phyloP scores from a whole-genome alignment of 2,113 vertebrate species.

The Nycticryphes semicollaris region DNA sequence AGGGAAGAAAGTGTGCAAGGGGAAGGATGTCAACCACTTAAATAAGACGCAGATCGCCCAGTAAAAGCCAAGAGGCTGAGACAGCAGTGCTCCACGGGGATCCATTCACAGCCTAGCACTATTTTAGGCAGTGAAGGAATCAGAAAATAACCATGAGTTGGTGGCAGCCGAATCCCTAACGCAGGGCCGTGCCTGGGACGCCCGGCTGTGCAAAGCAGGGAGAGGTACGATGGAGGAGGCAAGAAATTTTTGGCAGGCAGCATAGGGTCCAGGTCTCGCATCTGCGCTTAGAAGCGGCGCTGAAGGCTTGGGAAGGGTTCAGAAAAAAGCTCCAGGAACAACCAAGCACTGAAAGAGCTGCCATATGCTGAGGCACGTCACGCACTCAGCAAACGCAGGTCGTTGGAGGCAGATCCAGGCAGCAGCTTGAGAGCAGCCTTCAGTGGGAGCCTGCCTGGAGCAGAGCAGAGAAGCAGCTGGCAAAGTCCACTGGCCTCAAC shows the following conservation, averaged over 20 bases:
- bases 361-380: not conserved
- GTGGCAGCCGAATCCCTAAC: not conserved
- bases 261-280: not conserved
- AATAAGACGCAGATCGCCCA: not conserved
- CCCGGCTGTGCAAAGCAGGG: not conserved
- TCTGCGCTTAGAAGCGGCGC: not conserved
- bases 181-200: fast-evolving
- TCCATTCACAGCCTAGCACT: not conserved
- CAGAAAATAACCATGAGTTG: not conserved
- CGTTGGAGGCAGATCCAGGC: not conserved
- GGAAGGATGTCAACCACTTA: not conserved
- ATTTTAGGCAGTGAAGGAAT: not conserved
- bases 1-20: not conserved
- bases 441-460: fast-evolving
- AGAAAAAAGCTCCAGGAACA: not conserved
- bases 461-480: not conserved
- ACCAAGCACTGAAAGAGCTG: not conserved
- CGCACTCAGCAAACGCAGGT: not conserved
- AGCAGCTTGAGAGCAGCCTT: not conserved
- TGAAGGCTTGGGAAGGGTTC: not conserved
- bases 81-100: not conserved
- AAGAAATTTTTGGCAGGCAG: not conserved
- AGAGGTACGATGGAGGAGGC: not conserved
- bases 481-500: not conserved
- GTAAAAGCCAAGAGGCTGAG: not conserved